Evolutionary conservation across 2,888 invertebrate genomes (phyloP), one percentile per base, ranked within the genome.

Genomic region (Caenorhabditis sp.): DNA sequence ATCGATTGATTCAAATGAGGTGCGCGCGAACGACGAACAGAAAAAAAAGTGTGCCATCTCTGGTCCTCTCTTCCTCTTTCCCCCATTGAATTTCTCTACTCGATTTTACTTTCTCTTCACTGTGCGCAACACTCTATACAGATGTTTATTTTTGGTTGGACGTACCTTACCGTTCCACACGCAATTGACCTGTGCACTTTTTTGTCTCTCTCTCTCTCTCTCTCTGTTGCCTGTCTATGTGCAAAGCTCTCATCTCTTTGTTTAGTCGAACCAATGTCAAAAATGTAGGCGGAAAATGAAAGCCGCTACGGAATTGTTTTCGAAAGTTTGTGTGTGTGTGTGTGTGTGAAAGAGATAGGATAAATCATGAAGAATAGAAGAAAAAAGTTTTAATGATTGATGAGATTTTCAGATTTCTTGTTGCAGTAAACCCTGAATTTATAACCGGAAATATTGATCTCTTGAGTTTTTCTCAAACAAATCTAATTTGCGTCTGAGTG

Each of bases 11-110:
- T 43, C 14, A 43, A 43, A 43, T 43, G 43, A 43, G 43, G 43
- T 10, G 12, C 43, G 43, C 31, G 31, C 31, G 4, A 31, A 10
- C 31, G 31, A 31, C 51, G 50, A 43, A 19, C 51, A 21, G 4
- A 43, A 21, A 55, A n/a, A 24, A 27, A 62, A 23, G 37, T 57
- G 53, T 68, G 68, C 55, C 59, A 66, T 61, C 61, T 55, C 27
- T 55, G 55, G 27, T 19, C 55, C n/a, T 55, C 55, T 55, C 27
- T 55, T 19, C n/a, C 21, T 55, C 26, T 27, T 19, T 27, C 1
- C 19, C 17, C 21, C 55, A 61, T 23, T 43, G 10, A 43, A 24
- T 61, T 58, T 61, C 59, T 66, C 10, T 59, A 19, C 53, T 58
- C 58, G n/a, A n/a, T n/a, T n/a, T 59, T 53, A 23, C 54, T 53